These are phyloP conservation scores for Heliothis subflexa DNA, from an alignment of 1,140 invertebrate species.

Conservation along the genomic window DNA sequence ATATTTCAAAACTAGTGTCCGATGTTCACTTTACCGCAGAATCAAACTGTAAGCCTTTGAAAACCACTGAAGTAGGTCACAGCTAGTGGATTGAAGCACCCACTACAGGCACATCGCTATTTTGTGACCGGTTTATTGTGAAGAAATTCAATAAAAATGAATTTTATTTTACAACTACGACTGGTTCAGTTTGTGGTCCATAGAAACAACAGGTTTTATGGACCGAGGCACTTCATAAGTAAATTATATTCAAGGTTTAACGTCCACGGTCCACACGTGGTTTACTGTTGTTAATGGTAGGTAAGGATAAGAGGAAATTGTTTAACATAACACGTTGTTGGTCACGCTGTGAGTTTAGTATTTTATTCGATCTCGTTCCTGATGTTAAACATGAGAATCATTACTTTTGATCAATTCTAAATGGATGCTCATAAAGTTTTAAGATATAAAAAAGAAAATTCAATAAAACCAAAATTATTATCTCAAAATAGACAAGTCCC, in stretches of 20 bases:
- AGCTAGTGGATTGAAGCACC: constrained; percentile 17
- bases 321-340: constrained; percentile 9
- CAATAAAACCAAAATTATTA: too few species aligned
- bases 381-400: background rate
- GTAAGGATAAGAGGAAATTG: constrained; percentile 5
- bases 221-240: background rate
- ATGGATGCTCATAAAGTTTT: too few species aligned
- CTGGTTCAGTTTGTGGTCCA: background rate
- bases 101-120: constrained; percentile 10
- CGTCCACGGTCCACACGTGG: background rate
- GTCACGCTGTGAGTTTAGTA: background rate
- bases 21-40: constrained; percentile 15
- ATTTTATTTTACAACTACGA: constrained; percentile 1
- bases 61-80: constrained; percentile 32
- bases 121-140: constrained; percentile 20
- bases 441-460: too few species aligned
- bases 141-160: constrained; percentile 23
- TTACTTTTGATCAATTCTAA: background rate
- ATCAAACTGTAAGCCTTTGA: constrained; percentile 28
- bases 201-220: constrained; percentile 5
- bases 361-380: background rate
- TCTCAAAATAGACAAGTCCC: too few species aligned
- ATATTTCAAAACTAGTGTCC: constrained; percentile 23
- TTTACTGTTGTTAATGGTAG: background rate
- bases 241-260: constrained; percentile 18